Percentiles rank a stretch among this genome's conserved stretches.
Evolutionary conservation across 2,113 vertebrate genomes (phyloP).

Genomic region (Anguilla rostrata): DNA sequence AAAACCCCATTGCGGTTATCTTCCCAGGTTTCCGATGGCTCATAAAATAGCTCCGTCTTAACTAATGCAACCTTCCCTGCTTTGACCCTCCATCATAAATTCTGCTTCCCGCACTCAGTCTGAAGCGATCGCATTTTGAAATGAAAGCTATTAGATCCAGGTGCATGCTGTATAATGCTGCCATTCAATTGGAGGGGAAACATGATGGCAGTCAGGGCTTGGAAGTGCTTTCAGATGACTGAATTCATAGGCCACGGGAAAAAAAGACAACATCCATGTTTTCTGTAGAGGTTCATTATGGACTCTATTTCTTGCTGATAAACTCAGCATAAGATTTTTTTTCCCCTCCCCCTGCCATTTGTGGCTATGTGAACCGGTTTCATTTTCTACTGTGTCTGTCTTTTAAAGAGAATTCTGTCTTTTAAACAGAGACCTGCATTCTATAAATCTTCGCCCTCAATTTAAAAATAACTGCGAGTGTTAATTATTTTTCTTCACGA

Average conservation of each 20-base stretch:
- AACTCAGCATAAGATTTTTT: slow-evolving; percentile 9
- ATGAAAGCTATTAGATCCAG: neutral
- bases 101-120: slow-evolving; percentile 6
- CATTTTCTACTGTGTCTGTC: neutral
- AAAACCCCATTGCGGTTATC: neutral
- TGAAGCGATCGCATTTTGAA: slow-evolving; percentile 15
- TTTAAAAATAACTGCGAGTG: no score
- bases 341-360: slow-evolving; percentile 26
- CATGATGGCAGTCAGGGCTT: neutral
- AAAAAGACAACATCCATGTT: neutral
- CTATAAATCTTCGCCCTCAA: no score
- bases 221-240: neutral
- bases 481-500: no score
- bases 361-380: slow-evolving; percentile 20
- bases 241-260: neutral
- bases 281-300: neutral
- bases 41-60: slow-evolving; percentile 55
- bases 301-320: neutral
- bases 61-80: slow-evolving; percentile 49
- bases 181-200: slow-evolving; percentile 6
- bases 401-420: neutral
- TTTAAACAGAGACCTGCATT: no score
- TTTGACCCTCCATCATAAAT: slow-evolving; percentile 41
- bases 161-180: neutral
- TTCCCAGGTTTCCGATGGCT: slow-evolving; percentile 41